phyloP scores from a whole-genome alignment of 2,113 vertebrate genomes.

The Xerus inauris region DNA sequence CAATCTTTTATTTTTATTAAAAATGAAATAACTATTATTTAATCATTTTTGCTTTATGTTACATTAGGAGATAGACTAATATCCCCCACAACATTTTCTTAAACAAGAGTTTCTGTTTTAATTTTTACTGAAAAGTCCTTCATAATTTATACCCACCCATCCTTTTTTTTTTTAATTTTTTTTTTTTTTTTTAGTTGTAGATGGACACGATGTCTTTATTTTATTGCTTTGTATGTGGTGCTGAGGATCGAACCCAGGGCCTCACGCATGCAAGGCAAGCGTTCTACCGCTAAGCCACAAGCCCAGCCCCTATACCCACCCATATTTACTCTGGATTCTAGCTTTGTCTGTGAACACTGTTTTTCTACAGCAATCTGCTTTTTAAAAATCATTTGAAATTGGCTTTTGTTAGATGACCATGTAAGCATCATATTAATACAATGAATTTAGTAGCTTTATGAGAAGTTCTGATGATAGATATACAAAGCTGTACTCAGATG shows the following conservation, averaged over 20 bases:
- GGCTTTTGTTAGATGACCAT: slow-evolving; percentile 1
- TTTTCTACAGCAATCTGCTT: slow-evolving; percentile 38
- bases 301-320: background rate
- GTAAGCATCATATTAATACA: background rate
- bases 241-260: too few species aligned
- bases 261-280: too few species aligned
- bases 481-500: slow-evolving; percentile 16
- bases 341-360: background rate
- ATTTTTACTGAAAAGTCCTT: slow-evolving; percentile 41
- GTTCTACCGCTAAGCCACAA: too few species aligned
- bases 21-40: slow-evolving; percentile 15
- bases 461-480: slow-evolving; percentile 43
- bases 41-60: slow-evolving; percentile 32
- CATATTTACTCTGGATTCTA: slow-evolving; percentile 2
- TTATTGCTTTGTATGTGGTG: too few species aligned
- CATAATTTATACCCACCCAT: background rate
- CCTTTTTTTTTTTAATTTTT: too few species aligned
- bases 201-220: too few species aligned
- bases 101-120: slow-evolving; percentile 44
- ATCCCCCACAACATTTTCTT: background rate
- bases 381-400: slow-evolving; percentile 47
- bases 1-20: slow-evolving; percentile 41
- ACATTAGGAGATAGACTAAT: background rate
- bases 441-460: slow-evolving; percentile 26
- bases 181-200: too few species aligned